Conservation (phyloP, 2,888 invertebrate genomes). For the Tortricodes alternella region DNA sequence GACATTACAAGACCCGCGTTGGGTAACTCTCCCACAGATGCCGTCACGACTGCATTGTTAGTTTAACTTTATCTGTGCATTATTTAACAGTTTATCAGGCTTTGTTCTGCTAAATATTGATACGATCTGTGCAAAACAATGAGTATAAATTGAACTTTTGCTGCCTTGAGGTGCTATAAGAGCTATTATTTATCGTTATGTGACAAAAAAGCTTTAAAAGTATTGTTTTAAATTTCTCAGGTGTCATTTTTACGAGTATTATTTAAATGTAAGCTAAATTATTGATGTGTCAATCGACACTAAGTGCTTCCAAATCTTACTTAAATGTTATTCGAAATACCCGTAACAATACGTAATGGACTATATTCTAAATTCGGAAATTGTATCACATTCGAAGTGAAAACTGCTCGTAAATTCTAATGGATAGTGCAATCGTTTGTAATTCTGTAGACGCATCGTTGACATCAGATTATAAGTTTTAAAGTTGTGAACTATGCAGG, state of each 20-base stretch:
- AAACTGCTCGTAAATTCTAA: slow-evolving; percentile 25
- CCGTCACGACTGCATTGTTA: slow-evolving; percentile 28
- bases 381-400: slow-evolving; percentile 25
- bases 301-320: background rate
- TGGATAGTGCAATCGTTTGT: slow-evolving; percentile 29
- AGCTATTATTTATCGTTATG: background rate
- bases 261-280: too few relatives aligned
- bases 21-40: slow-evolving; percentile 21
- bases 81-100: slow-evolving; percentile 9
- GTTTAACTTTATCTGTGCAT: slow-evolving; percentile 24
- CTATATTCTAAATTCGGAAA: slow-evolving; percentile 20
- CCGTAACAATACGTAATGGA: slow-evolving; percentile 19
- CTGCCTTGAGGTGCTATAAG: background rate
- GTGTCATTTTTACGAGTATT: too few relatives aligned
- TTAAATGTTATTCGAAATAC: slow-evolving; percentile 8
- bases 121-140: slow-evolving; percentile 9
- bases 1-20: slow-evolving; percentile 25
- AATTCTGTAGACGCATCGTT: slow-evolving; percentile 14
- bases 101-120: slow-evolving; percentile 4
- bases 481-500: slow-evolving; percentile 10
- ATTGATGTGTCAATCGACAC: too few relatives aligned
- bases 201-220: background rate
- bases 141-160: background rate
- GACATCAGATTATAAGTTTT: slow-evolving; percentile 22
- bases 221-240: background rate